Percentiles rank a stretch among this genome's conserved stretches.
Evolutionary conservation across 2,888 invertebrate species (phyloP).

Genomic region (Patella ulyssiponensis): DNA sequence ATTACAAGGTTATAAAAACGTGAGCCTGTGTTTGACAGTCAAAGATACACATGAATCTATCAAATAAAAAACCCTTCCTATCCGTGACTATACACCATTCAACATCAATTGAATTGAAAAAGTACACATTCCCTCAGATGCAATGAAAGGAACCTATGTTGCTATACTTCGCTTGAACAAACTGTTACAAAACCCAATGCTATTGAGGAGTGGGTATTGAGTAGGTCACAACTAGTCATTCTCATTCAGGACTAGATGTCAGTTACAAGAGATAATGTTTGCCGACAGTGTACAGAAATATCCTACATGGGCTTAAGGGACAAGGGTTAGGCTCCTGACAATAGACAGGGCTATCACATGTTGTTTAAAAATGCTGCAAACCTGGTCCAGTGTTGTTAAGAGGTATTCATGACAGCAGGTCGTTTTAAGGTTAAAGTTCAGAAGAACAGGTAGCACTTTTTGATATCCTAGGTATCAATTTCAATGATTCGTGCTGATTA

Average conservation of each 20-base stretch:
- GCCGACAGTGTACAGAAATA: slow-evolving; percentile 21
- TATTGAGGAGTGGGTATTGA: slow-evolving; percentile 8
- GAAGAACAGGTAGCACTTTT: slow-evolving; percentile 9
- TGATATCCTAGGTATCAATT: slow-evolving; percentile 10
- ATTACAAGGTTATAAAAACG: too few relatives aligned
- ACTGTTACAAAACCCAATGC: slow-evolving; percentile 26
- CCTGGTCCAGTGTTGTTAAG: slow-evolving; percentile 19
- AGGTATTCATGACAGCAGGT: slow-evolving; percentile 17
- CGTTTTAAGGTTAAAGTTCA: slow-evolving; percentile 20
- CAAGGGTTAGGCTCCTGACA: neutral
- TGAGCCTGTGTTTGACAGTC: too few relatives aligned
- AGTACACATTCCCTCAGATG: slow-evolving; percentile 22
- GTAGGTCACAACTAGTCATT: slow-evolving; percentile 24
- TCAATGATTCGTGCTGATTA: slow-evolving; percentile 14
- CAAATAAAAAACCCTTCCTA: slow-evolving; percentile 18
- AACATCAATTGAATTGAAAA: slow-evolving; percentile 24
- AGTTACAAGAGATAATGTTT: slow-evolving; percentile 23
- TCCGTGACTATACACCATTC: slow-evolving; percentile 12
- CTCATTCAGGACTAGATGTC: slow-evolving; percentile 19
- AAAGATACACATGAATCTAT: slow-evolving; percentile 20
- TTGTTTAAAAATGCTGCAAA: slow-evolving; percentile 15
- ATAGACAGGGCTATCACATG: slow-evolving; percentile 4
- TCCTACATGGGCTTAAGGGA: neutral
- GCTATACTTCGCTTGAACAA: slow-evolving; percentile 25
- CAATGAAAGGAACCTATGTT: slow-evolving; percentile 19